Evolutionary conservation across 2,113 vertebrate species (phyloP).

Genomic region (Archilochus colubris): DNA sequence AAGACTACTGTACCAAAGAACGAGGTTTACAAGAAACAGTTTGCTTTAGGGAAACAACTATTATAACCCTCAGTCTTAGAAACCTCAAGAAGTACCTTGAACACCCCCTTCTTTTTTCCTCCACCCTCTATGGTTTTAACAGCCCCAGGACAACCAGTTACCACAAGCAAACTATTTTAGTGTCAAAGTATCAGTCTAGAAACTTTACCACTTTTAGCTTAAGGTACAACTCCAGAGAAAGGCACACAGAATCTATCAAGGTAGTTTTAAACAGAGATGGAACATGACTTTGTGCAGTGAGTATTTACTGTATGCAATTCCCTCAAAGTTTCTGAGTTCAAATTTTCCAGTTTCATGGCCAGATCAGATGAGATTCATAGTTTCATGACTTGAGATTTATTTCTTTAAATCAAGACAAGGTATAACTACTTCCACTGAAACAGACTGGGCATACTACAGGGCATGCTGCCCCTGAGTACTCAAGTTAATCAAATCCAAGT

Average conservation of each 20-base stretch:
- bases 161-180: neutral
- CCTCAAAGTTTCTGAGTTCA: neutral
- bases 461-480: neutral
- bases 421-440: neutral
- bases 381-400: neutral
- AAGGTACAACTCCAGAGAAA: slow-evolving; percentile 30
- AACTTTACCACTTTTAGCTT: neutral
- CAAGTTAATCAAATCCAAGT: neutral
- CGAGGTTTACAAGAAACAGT: neutral
- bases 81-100: neutral
- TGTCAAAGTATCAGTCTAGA: neutral
- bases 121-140: neutral
- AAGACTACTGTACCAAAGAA: neutral
- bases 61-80: neutral
- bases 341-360: neutral
- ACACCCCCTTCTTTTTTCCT: neutral
- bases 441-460: neutral
- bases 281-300: neutral
- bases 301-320: neutral
- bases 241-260: neutral
- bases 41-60: neutral
- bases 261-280: neutral
- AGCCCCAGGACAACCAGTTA: neutral
- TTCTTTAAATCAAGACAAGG: neutral
- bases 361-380: neutral